Evolutionary conservation across 2,797 vertebrate species (phyloP).

Genomic region (Lepus townsendii): DNA sequence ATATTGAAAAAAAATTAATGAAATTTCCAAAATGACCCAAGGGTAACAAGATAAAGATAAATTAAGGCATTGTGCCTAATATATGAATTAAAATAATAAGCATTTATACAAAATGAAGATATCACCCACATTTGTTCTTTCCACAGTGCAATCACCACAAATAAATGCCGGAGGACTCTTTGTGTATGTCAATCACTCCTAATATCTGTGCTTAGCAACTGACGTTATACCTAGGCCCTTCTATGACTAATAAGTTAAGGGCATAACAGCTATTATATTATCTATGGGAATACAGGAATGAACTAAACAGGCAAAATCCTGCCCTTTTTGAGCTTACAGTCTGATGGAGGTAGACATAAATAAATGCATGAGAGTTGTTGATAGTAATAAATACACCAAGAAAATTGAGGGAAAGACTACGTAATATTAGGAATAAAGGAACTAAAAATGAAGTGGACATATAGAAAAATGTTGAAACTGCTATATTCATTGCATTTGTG

Average conservation of each 20-base stretch:
- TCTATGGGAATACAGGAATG: background rate
- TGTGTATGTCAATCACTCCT: background rate
- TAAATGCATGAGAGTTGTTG: background rate
- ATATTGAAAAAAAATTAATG: constrained; percentile 70
- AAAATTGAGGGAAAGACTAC: background rate
- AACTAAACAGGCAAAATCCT: background rate
- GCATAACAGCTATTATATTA: background rate
- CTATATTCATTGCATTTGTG: background rate
- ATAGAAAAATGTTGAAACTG: constrained; percentile 16
- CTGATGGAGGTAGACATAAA: background rate
- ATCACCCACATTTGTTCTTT: constrained; percentile 25
- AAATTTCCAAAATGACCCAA: constrained; percentile 14
- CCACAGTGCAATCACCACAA: background rate
- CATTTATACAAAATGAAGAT: constrained; percentile 50
- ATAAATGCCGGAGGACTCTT: background rate
- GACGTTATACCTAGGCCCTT: background rate
- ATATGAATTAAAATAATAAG: background rate
- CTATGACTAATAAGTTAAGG: background rate
- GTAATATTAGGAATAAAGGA: background rate
- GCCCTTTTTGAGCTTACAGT: background rate
- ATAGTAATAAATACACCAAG: background rate
- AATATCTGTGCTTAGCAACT: background rate
- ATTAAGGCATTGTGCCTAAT: constrained; percentile 16
- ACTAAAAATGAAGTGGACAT: background rate
- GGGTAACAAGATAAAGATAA: constrained; percentile 58